phyloP scores from a whole-genome alignment of 1,140 invertebrate genomes.

The Phenacoccus solenopsis region DNA sequence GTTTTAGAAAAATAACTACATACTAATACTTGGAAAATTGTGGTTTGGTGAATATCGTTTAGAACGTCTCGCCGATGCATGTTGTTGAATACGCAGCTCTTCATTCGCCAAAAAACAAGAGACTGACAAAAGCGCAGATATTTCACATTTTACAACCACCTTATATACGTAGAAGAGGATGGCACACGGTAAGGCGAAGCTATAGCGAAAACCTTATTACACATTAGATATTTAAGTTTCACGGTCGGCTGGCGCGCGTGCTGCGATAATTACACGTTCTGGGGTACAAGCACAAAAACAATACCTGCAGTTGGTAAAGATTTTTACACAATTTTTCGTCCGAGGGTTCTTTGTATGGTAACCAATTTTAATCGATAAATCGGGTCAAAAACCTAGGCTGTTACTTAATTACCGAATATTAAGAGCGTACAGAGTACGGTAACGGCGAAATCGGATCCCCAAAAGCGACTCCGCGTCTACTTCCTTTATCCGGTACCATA shows the following conservation, averaged over 20 bases:
- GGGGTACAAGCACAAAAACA: neutral
- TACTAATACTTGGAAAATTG: too few relatives aligned
- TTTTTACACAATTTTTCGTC: too few relatives aligned
- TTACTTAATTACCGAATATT: neutral
- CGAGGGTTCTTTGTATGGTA: too few relatives aligned
- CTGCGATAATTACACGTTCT: neutral
- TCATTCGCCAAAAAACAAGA: too few relatives aligned
- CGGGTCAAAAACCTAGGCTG: neutral
- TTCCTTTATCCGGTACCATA: neutral
- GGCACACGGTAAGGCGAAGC: neutral
- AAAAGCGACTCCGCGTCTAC: neutral
- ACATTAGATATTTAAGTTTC: neutral
- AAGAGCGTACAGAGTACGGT: too few relatives aligned
- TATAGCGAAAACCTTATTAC: neutral
- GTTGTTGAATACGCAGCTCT: too few relatives aligned
- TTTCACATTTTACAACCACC: neutral
- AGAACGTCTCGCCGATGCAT: too few relatives aligned
- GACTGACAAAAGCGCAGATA: too few relatives aligned
- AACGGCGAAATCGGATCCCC: neutral
- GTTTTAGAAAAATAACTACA: too few relatives aligned
- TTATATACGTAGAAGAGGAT: neutral
- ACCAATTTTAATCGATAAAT: neutral
- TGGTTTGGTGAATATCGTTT: too few relatives aligned
- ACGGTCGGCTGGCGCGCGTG: neutral
- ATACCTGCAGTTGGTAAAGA: neutral